Percentiles rank a stretch among this genome's conserved stretches.
Conservation (phyloP, 2,113 vertebrate genomes). For the Anoura caudifer region DNA sequence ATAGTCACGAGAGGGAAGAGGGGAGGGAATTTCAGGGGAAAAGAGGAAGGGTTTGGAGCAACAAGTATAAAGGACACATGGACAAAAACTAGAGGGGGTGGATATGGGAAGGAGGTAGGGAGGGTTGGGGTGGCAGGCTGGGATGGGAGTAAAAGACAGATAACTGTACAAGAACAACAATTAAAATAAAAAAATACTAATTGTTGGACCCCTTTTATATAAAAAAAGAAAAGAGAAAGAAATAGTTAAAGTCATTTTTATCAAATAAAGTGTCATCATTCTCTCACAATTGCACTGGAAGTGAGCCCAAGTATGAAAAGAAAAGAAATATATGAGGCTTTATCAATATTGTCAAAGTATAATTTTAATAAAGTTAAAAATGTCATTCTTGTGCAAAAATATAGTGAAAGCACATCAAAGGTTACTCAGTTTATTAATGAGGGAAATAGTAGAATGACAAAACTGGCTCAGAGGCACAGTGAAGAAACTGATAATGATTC, state of each 20-base stretch:
- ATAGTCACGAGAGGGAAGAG: too few species aligned
- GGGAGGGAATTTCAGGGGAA: too few species aligned
- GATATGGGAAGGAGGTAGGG: too few species aligned
- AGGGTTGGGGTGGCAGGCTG: too few species aligned
- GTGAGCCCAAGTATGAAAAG: not conserved
- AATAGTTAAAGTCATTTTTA: conserved; percentile 25
- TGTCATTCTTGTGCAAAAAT: not conserved
- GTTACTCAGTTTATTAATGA: not conserved
- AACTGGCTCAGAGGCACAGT: not conserved
- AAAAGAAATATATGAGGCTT: not conserved
- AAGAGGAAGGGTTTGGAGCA: too few species aligned
- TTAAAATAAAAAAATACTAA: too few species aligned
- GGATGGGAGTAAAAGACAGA: too few species aligned
- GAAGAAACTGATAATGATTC: not conserved
- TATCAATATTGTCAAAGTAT: not conserved
- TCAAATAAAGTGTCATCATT: not conserved
- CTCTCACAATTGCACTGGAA: not conserved
- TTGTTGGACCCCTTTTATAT: too few species aligned
- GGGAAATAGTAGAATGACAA: not conserved
- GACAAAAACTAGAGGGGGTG: too few species aligned
- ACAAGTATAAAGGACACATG: too few species aligned
- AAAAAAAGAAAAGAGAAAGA: too few species aligned
- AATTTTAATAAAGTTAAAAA: conserved; percentile 30
- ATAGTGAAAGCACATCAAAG: not conserved
- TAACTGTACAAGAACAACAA: too few species aligned